phyloP scores from a whole-genome alignment of 2,113 vertebrate genomes.

The Stictonetta naevosa region DNA sequence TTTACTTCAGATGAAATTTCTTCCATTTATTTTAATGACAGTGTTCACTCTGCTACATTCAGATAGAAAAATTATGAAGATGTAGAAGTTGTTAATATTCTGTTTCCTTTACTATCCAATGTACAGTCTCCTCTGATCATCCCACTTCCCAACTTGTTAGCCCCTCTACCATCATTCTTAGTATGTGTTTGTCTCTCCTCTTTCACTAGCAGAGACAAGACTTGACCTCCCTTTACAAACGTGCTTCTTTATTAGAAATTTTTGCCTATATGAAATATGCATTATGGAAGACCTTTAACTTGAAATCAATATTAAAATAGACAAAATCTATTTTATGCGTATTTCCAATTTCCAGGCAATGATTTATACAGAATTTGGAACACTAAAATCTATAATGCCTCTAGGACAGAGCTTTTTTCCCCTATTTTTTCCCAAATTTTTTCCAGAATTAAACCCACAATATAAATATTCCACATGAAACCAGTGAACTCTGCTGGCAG shows the following conservation, averaged over 20 bases:
- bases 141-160: background rate
- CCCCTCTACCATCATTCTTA: background rate
- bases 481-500: background rate
- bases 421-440: no score
- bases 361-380: background rate
- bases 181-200: background rate
- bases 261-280: background rate
- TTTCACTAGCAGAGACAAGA: background rate
- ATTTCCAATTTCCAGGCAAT: background rate
- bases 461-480: background rate
- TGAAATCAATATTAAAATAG: background rate
- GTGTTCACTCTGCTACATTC: background rate
- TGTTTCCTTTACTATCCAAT: background rate
- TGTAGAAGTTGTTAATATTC: background rate
- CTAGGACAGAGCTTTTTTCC: background rate
- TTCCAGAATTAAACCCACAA: background rate
- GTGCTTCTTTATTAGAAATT: background rate
- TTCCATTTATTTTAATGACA: background rate
- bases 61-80: background rate
- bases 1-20: background rate
- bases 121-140: background rate
- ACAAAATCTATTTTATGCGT: background rate
- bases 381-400: background rate
- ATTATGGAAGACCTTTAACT: background rate
- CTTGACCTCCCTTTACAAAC: background rate